A percentile compares a stretch with the other conserved stretches of the same genome.
These are phyloP conservation scores for Brachyptera risi DNA, from an alignment of 2,888 invertebrate genomes.

Conservation along the genomic window DNA sequence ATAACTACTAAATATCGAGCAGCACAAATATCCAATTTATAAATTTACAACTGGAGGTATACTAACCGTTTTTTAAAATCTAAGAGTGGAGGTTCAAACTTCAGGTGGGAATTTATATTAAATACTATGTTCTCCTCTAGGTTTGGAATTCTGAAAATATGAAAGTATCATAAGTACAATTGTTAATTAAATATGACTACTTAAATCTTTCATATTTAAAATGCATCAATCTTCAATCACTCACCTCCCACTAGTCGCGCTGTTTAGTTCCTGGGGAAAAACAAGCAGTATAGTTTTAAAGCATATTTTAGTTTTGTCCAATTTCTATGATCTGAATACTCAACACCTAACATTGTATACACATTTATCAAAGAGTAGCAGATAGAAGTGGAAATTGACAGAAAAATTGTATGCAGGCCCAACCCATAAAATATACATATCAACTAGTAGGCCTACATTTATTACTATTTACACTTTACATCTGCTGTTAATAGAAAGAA, in stretches of 20 bases:
- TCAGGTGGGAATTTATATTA: constrained; percentile 44
- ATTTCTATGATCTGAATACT: no score
- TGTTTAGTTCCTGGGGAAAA: constrained; percentile 32
- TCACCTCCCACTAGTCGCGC: constrained; percentile 25
- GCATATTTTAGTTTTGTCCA: no score
- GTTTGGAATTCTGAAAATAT: constrained; percentile 30
- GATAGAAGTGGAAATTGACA: no score
- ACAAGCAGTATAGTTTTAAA: constrained; percentile 9
- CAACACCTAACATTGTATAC: no score
- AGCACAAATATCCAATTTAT: background rate
- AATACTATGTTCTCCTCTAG: constrained; percentile 31
- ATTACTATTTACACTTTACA: no score
- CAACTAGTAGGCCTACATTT: no score
- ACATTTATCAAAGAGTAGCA: no score
- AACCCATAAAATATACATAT: no score
- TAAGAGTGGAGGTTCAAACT: constrained; percentile 62
- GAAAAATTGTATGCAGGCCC: no score
- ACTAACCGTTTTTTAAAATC: constrained; percentile 67
- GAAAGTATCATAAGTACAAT: background rate
- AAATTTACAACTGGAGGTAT: constrained; percentile 12
- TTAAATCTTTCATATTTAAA: background rate
- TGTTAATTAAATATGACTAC: background rate
- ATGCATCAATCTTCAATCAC: constrained; percentile 1
- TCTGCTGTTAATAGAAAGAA: no score
- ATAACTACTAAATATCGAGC: background rate